These are phyloP conservation scores for Mechanitis mazaeus DNA, from an alignment of 2,888 invertebrate genomes.

Conservation along the genomic window DNA sequence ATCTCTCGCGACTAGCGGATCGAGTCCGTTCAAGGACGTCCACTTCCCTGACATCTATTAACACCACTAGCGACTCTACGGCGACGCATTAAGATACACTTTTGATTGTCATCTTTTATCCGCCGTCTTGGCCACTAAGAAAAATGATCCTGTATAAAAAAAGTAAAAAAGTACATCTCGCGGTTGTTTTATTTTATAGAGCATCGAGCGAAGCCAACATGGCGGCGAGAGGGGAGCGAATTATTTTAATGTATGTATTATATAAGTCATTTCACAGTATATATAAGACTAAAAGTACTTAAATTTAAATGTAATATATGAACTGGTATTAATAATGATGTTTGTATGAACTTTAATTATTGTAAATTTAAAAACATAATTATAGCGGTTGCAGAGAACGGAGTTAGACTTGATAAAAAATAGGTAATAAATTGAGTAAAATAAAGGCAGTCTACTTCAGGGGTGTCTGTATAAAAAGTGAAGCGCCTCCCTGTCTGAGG, in stretches of 20 bases:
- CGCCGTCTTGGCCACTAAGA: constrained; percentile 63
- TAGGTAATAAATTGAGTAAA: constrained; percentile 10
- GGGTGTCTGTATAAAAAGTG: constrained; percentile 33
- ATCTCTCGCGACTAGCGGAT: constrained; percentile 74
- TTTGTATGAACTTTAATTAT: background rate
- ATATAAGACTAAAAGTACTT: constrained; percentile 32
- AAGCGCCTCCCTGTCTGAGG: constrained; percentile 63
- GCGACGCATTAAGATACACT: constrained; percentile 36
- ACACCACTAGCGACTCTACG: constrained; percentile 43
- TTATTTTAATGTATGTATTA: constrained; percentile 56
- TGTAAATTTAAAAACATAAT: background rate
- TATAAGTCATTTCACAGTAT: constrained; percentile 11
- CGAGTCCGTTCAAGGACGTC: constrained; percentile 77
- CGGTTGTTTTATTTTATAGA: constrained; percentile 71
- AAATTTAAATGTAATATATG: constrained; percentile 26
- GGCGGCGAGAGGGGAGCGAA: constrained; percentile 67
- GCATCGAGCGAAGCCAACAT: constrained; percentile 64
- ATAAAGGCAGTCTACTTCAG: constrained; percentile 16
- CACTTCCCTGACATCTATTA: constrained; percentile 55
- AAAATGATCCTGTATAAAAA: constrained; percentile 76
- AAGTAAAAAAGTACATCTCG: constrained; percentile 61
- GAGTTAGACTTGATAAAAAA: background rate
- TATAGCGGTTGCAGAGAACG: background rate
- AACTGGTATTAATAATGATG: background rate
- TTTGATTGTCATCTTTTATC: constrained; percentile 50